These are phyloP conservation scores for Engraulis encrasicolus DNA, from an alignment of 2,113 vertebrate species.

Conservation along the genomic window DNA sequence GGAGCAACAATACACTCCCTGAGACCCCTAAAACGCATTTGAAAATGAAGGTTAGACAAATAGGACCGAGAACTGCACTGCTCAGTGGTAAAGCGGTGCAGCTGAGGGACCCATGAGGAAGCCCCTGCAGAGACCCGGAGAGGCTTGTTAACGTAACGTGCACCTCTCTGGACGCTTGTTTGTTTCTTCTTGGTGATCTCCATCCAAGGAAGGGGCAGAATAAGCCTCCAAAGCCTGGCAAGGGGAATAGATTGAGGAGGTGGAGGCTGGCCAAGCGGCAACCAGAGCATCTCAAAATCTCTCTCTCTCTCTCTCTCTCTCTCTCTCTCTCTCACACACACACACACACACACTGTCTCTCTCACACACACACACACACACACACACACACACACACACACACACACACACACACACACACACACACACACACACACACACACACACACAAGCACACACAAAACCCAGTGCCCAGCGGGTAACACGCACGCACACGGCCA, in stretches of 20 bases:
- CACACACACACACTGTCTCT: too few species aligned
- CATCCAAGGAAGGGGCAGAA: neutral
- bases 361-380: too few species aligned
- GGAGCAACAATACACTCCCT: neutral
- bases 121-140: slow-evolving; percentile 11
- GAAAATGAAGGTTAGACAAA: slow-evolving; percentile 17
- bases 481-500: too few species aligned
- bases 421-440: too few species aligned
- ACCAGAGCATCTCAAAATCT: neutral
- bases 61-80: slow-evolving; percentile 13
- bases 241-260: too few species aligned
- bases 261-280: neutral
- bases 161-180: neutral
- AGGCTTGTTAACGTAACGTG: slow-evolving; percentile 40
- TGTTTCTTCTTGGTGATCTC: neutral
- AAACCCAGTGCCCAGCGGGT: too few species aligned
- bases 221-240: neutral
- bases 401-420: too few species aligned
- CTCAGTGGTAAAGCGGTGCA: slow-evolving; percentile 16
- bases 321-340: too few species aligned
- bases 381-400: too few species aligned
- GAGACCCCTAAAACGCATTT: neutral
- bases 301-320: too few species aligned
- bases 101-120: slow-evolving; percentile 1
- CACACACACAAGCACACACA: too few species aligned